Conservation (phyloP, 2,888 invertebrate genomes). For the Scrobipalpa atriplicella region DNA sequence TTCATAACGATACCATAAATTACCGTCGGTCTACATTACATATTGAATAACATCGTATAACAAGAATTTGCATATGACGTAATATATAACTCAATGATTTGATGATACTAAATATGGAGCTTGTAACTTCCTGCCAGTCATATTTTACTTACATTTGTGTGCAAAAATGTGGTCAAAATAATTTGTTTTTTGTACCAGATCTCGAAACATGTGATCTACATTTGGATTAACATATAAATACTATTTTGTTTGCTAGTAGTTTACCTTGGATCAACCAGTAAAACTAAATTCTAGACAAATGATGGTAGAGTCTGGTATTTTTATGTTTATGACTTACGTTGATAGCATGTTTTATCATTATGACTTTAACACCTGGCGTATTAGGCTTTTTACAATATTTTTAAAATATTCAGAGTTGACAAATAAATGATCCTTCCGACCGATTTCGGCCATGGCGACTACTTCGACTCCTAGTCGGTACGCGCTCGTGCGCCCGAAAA, state of each 20-base stretch:
- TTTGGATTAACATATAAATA: constrained; percentile 16
- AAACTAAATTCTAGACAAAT: too few relatives aligned
- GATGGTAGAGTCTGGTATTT: not conserved
- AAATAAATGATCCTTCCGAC: too few relatives aligned
- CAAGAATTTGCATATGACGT: not conserved
- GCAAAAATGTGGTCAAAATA: not conserved
- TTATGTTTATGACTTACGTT: too few relatives aligned
- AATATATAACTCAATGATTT: not conserved
- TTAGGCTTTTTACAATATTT: too few relatives aligned
- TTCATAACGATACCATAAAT: not conserved
- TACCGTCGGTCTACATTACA: not conserved
- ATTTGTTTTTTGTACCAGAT: not conserved
- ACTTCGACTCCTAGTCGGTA: too few relatives aligned
- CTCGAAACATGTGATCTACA: constrained; percentile 29
- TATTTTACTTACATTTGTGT: not conserved
- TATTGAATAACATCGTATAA: constrained; percentile 6
- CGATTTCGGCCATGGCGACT: too few relatives aligned
- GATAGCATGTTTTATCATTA: too few relatives aligned
- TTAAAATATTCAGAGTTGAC: too few relatives aligned
- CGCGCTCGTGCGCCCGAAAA: too few relatives aligned
- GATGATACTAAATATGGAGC: not conserved
- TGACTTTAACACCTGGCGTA: too few relatives aligned
- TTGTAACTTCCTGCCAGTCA: not conserved
- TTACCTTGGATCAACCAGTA: constrained; percentile 2
- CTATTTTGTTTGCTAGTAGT: constrained; percentile 17